A percentile compares a stretch with the other conserved stretches of the same genome.
Conservation (phyloP, 2,113 vertebrate genomes). For the Dolichotis patagonum region DNA sequence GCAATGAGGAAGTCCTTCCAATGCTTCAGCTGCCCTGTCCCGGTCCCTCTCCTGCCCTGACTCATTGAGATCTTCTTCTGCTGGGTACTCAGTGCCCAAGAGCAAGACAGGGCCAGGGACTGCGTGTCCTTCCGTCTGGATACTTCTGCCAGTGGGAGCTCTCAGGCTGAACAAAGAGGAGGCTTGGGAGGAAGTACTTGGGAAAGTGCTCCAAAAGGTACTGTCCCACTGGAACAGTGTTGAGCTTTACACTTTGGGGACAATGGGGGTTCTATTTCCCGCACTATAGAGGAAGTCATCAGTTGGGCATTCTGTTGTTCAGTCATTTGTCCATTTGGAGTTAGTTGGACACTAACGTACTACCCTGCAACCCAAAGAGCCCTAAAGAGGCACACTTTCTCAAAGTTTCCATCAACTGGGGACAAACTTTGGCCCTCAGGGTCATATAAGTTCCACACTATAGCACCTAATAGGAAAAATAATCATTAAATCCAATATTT, state of each 20-base stretch:
- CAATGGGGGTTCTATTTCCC: background rate
- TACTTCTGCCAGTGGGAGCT: background rate
- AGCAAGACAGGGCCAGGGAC: background rate
- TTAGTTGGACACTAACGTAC: background rate
- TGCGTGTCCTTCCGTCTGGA: no score
- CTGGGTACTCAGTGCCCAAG: no score
- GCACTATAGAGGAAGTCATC: background rate
- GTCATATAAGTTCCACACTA: background rate
- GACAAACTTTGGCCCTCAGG: no score
- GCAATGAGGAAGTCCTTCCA: background rate
- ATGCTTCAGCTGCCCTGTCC: accelerated
- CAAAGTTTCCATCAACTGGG: background rate
- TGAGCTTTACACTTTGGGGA: background rate
- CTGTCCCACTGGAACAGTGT: background rate
- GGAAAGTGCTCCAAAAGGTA: no score
- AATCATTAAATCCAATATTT: background rate
- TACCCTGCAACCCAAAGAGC: no score
- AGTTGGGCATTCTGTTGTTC: background rate
- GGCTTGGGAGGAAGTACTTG: background rate
- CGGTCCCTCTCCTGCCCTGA: background rate
- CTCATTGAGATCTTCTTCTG: background rate
- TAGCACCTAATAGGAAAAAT: background rate
- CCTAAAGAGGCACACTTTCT: no score
- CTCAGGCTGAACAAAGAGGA: background rate
- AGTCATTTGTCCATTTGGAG: background rate